Percentiles rank a stretch among this genome's conserved stretches.
These are phyloP conservation scores for Drosophila prolongata DNA, from an alignment of 2,888 invertebrate genomes.

Conservation along the genomic window DNA sequence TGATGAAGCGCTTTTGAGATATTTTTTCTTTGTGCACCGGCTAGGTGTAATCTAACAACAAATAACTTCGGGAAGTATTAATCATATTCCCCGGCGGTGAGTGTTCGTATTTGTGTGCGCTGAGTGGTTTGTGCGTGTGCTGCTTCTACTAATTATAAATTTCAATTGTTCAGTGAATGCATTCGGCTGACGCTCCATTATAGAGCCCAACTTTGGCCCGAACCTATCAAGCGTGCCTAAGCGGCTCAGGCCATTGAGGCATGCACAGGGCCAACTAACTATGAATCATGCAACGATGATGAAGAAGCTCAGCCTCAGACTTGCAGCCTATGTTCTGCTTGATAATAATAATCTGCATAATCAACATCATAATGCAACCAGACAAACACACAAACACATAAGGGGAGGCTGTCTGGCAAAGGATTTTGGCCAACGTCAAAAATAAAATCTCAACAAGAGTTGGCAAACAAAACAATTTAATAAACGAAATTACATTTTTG, in stretches of 20 bases:
- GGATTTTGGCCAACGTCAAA: constrained; percentile 47
- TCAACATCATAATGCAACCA: constrained; percentile 65
- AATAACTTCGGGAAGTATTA: constrained; percentile 80
- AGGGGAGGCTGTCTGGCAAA: constrained; percentile 40
- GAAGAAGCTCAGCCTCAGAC: constrained; percentile 14
- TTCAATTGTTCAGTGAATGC: constrained; percentile 73
- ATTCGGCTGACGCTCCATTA: constrained; percentile 66
- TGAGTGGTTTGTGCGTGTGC: constrained; percentile 26
- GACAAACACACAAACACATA: constrained; percentile 20
- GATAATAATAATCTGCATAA: constrained; percentile 77
- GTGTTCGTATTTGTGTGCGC: constrained; percentile 9
- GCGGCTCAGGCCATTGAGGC: constrained; percentile 68
- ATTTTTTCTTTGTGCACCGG: constrained; percentile 3
- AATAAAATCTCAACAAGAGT: constrained; percentile 45
- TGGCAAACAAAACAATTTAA: constrained; percentile 60
- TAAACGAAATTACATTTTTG: constrained; percentile 42
- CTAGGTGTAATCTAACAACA: constrained; percentile 75
- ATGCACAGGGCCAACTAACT: constrained; percentile 48
- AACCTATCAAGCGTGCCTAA: constrained; percentile 68
- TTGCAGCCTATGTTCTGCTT: constrained; percentile 31
- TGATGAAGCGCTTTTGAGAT: no score
- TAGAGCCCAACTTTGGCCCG: constrained; percentile 27
- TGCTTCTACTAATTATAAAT: constrained; percentile 76
- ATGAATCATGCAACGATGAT: constrained; percentile 58
- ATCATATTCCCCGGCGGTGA: constrained; percentile 63